Conservation (phyloP, 2,113 vertebrate species). For the Macroglossus sobrinus region DNA sequence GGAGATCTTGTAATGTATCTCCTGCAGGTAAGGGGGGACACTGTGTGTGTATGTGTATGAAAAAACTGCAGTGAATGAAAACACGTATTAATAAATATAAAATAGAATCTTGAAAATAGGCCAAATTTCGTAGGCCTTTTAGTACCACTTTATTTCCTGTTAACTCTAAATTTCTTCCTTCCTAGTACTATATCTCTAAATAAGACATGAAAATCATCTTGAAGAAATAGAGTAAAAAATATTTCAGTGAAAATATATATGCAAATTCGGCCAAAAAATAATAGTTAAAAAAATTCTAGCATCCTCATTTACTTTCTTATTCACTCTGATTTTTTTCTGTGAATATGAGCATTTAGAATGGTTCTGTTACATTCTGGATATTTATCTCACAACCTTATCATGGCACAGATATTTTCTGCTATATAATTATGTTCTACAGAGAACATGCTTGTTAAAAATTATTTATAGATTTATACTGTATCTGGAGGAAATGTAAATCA, state of each 20-base stretch:
- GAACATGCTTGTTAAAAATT: conserved; percentile 38
- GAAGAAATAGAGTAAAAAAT: neutral
- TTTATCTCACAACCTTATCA: neutral
- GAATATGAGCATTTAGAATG: neutral
- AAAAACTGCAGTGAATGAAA: neutral
- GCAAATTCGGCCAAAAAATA: neutral
- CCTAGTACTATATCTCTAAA: neutral
- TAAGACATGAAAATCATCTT: neutral
- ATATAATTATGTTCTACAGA: neutral
- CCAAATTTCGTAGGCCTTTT: neutral
- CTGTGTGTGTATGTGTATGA: neutral
- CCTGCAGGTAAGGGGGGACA: neutral
- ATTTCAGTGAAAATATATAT: neutral
- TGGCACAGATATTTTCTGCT: neutral
- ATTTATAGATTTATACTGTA: conserved; percentile 30
- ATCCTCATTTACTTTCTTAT: neutral
- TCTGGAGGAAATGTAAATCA: conserved; percentile 42
- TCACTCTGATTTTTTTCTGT: neutral
- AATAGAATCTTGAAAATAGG: neutral
- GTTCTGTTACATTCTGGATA: neutral
- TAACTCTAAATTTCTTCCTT: neutral
- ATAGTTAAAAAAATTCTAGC: neutral
- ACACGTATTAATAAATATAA: neutral
- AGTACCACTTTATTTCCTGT: neutral
- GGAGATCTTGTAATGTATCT: neutral